Base-by-base conservation (phyloP, 2,797 vertebrate genomes). In the Halcyon chelicuti region DNA sequence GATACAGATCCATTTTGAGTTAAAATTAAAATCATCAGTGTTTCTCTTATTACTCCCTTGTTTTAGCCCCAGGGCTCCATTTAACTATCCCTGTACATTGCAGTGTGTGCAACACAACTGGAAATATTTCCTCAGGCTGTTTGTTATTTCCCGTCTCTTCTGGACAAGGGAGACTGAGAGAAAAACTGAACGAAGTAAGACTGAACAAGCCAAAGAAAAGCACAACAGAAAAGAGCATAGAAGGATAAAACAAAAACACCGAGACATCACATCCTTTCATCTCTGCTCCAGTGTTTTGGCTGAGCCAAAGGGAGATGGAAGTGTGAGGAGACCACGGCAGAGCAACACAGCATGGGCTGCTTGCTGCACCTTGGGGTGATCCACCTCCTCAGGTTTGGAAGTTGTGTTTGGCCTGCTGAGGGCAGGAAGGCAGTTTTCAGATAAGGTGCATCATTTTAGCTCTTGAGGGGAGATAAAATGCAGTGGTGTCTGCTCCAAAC, bases 121-220 rank as follows among this genome's bases (percentile, higher is more conserved):
- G 67, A 86, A 93, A 77, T 62, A 42, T 42, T 91, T 91, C 88
- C 74, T 74, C 61, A 65, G 66, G 74, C 78, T 91, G 29, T 85
- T 90, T 88, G 46, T 73, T 92, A 62, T 76, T 92, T 92, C 61
- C 31, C 7, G 5, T 91, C 31, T 92, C 31, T 67, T 78, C 71
- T 52, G 37, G 72, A 60, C 61, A 76, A 85, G 31, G 7, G 52
- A 89, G 67, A 78, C 28, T 0, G 1, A 23, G 7, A 33, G 35
- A 76, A 91, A 84, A 94, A 82, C 28, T 71, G 61, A 88, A 91
- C 3, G 39, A 63, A 81, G 21, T 58, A 40, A 51, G 29, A 77
- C 6, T 14, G 61, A 81, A 46, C 13, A 58, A 91, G 46, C 42
- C 55, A 37, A 89, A 89, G 57, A 49, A 87, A 85, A 83, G 46